Evolutionary conservation across 2,888 invertebrate species (phyloP), one percentile per base, ranked within the genome.

Genomic region (Acleris cristana): DNA sequence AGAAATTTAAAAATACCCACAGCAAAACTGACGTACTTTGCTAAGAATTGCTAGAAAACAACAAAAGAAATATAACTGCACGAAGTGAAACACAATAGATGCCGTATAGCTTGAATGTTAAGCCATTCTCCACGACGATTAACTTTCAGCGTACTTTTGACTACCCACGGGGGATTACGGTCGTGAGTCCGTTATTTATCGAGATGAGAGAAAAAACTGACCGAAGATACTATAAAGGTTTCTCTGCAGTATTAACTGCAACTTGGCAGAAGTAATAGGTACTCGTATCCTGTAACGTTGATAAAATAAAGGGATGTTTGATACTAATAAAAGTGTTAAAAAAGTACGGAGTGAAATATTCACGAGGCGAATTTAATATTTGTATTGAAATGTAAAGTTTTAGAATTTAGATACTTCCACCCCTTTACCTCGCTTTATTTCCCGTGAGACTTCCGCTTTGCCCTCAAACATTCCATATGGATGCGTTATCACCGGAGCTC

Each of bases 61-160:
- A 40, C 40, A 14, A 40, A 40, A 40, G 40, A 40, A 14, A 40
- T 8, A n/a, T 45, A 45, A 45, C 48, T 8, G 18, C 48, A 48
- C 48, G 48, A 48, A 45, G 54, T 18, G 58, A 54, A 67, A 67
- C 54, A 63, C 63, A 63, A 67, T 67, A 63, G 62, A 67, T 58
- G 62, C 62, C 61, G 62, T 62, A 56, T 49, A 63, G 54, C 67
- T 63, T 58, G 63, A 63, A 67, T 67, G 63, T 63, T 63, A 63
- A 67, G 67, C 62, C 57, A 62, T 66, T 63, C 63, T 63, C 63
- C 52, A 58, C 67, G 67, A 67, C 67, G 57, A 67, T 67, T 67
- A 67, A 67, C 67, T 63, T 67, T 67, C 67, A 67, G 58, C 67
- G 63, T 44, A 67, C 58, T 62, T 67, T 61, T 57, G 65, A 67